phyloP scores from a whole-genome alignment of 2,888 invertebrate genomes.

The Scaptomyza caliginosa region DNA sequence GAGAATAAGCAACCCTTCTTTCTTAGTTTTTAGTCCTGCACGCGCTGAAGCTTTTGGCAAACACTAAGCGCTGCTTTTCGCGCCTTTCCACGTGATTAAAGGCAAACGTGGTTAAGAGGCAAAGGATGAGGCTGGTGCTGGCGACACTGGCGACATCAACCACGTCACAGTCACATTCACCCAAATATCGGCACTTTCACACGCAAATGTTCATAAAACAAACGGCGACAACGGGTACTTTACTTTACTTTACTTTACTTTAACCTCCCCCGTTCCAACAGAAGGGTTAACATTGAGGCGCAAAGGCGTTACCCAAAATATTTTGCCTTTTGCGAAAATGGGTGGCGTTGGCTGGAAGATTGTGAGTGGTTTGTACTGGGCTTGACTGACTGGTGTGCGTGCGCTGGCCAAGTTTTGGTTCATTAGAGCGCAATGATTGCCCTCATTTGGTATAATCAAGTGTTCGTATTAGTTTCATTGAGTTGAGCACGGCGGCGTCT shows the following conservation, averaged over 20 bases:
- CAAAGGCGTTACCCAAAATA: conserved; percentile 75
- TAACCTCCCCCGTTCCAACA: neutral
- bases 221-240: conserved; percentile 31
- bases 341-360: conserved; percentile 10
- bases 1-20: conserved; percentile 57
- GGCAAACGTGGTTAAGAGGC: conserved; percentile 48
- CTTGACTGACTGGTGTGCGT: conserved; percentile 49
- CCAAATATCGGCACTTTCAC: conserved; percentile 78
- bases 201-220: conserved; percentile 69
- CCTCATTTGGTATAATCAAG: conserved; percentile 77
- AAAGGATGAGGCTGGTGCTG: neutral
- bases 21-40: conserved; percentile 26
- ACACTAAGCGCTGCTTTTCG: conserved; percentile 82
- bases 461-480: conserved; percentile 71
- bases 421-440: conserved; percentile 77
- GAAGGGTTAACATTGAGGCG: conserved; percentile 58
- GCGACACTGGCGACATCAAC: conserved; percentile 56
- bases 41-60: conserved; percentile 78
- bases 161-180: conserved; percentile 46
- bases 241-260: neutral
- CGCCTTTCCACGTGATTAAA: conserved; percentile 84
- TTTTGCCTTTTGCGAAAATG: conserved; percentile 47
- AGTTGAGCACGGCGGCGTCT: conserved; percentile 15
- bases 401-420: conserved; percentile 71
- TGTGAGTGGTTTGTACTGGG: conserved; percentile 5